Percentiles rank a stretch among this genome's conserved stretches.
Evolutionary conservation across 1,140 invertebrate species (phyloP).

Genomic region (Neodiprion lecontei): DNA sequence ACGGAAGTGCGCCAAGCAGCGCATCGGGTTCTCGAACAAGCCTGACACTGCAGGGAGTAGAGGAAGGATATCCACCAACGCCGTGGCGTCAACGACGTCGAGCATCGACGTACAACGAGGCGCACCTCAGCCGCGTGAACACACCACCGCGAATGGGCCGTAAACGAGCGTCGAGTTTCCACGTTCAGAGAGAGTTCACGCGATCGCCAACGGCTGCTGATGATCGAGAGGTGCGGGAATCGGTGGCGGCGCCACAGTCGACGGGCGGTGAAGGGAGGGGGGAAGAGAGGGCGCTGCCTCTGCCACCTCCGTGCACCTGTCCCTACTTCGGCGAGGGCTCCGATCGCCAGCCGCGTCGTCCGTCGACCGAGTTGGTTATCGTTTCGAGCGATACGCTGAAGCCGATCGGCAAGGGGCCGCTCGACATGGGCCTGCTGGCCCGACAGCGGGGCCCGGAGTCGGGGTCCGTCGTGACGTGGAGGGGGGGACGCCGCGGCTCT

Average conservation of each 20-base stretch:
- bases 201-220: conserved; percentile 22
- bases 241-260: conserved; percentile 25
- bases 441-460: conserved; percentile 1
- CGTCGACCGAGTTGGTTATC: conserved; percentile 63
- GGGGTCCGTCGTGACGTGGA: conserved; percentile 48
- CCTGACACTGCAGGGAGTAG: conserved; percentile 28
- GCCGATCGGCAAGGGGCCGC: conserved; percentile 31
- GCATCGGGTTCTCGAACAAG: conserved; percentile 34
- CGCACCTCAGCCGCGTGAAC: conserved; percentile 46
- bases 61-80: conserved; percentile 35
- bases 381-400: conserved; percentile 57
- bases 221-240: conserved; percentile 25
- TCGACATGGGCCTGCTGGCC: conserved; percentile 22
- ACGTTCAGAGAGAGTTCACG: conserved; percentile 46
- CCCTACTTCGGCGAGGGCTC: conserved; percentile 76
- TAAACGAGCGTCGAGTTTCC: conserved; percentile 62
- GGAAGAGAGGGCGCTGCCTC: conserved; percentile 58
- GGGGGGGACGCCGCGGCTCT: conserved; percentile 46
- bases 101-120: conserved; percentile 65
- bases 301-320: conserved; percentile 78
- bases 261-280: conserved; percentile 25
- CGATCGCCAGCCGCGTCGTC: conserved; percentile 55
- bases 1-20: conserved; percentile 40
- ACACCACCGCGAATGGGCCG: conserved; percentile 45
- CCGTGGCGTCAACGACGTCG: conserved; percentile 52